Conservation (phyloP, 2,113 vertebrate genomes). For the Setophaga kirtlandii region DNA sequence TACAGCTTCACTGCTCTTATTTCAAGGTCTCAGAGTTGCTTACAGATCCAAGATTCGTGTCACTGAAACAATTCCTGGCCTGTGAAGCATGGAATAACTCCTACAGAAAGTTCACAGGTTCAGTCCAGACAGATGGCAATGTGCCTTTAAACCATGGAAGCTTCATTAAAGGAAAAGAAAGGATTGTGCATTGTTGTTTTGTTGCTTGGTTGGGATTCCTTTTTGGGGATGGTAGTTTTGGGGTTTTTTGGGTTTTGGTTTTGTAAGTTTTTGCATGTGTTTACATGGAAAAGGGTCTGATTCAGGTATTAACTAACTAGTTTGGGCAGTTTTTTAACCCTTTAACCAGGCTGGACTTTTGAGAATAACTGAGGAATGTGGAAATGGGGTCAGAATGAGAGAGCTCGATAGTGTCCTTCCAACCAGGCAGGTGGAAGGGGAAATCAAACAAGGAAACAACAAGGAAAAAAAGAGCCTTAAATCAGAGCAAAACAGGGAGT, state of each 20-base stretch:
- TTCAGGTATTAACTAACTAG: not conserved
- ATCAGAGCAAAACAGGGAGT: not conserved
- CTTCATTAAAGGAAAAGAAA: not conserved
- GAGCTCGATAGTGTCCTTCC: fast-evolving
- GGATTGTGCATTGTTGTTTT: not conserved
- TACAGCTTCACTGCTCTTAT: not conserved
- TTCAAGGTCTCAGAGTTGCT: not conserved
- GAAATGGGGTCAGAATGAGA: not conserved
- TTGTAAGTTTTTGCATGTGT: not conserved
- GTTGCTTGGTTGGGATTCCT: not conserved
- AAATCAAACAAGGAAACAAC: not conserved
- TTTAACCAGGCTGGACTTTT: not conserved
- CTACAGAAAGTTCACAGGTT: not conserved
- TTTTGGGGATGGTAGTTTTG: not conserved
- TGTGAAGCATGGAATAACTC: not conserved
- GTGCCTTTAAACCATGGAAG: not conserved
- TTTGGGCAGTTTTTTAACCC: not conserved
- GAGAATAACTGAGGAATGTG: not conserved
- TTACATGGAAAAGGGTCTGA: fast-evolving
- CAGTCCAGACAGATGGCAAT: not conserved
- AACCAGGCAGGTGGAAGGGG: not conserved
- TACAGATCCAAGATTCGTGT: fast-evolving
- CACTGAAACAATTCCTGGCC: not conserved
- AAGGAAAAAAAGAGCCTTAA: not conserved
- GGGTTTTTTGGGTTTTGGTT: not conserved